Percentiles rank a stretch among this genome's conserved stretches.
phyloP scores from a whole-genome alignment of 2,888 invertebrate genomes.

The Antitype chi region DNA sequence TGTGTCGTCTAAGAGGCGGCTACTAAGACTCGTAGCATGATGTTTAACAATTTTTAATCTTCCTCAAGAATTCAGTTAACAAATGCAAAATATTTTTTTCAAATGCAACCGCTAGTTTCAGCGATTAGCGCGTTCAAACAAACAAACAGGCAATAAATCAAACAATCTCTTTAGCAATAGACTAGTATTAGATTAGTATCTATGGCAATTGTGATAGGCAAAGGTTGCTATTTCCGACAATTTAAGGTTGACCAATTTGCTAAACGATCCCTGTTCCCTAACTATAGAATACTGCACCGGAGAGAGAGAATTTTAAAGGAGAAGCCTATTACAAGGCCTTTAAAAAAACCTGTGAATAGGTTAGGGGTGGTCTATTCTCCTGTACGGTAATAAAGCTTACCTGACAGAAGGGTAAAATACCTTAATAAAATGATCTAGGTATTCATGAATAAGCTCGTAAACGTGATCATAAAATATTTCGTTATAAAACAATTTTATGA shows the following conservation, averaged over 20 bases:
- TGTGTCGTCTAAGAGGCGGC: too few relatives aligned
- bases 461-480: conserved; percentile 38
- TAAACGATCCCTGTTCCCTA: too few relatives aligned
- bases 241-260: neutral
- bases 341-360: neutral
- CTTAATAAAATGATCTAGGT: conserved; percentile 27
- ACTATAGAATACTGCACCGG: neutral
- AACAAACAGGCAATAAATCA: too few relatives aligned
- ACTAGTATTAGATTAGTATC: too few relatives aligned
- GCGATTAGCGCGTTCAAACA: too few relatives aligned
- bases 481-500: conserved; percentile 54
- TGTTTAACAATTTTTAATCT: too few relatives aligned
- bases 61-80: too few relatives aligned
- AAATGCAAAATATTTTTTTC: too few relatives aligned
- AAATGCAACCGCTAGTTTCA: too few relatives aligned
- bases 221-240: neutral
- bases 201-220: neutral
- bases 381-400: neutral
- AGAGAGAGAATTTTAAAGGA: too few relatives aligned
- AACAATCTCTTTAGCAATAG: too few relatives aligned
- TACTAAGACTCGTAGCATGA: too few relatives aligned
- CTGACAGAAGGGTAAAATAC: conserved; percentile 9
- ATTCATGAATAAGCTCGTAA: conserved; percentile 50
- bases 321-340: neutral
- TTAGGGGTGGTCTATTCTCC: neutral